A percentile compares a stretch with the other conserved stretches of the same genome.
These are phyloP conservation scores for Shinisaurus crocodilurus DNA, from an alignment of 2,113 vertebrate genomes.

Conservation along the genomic window DNA sequence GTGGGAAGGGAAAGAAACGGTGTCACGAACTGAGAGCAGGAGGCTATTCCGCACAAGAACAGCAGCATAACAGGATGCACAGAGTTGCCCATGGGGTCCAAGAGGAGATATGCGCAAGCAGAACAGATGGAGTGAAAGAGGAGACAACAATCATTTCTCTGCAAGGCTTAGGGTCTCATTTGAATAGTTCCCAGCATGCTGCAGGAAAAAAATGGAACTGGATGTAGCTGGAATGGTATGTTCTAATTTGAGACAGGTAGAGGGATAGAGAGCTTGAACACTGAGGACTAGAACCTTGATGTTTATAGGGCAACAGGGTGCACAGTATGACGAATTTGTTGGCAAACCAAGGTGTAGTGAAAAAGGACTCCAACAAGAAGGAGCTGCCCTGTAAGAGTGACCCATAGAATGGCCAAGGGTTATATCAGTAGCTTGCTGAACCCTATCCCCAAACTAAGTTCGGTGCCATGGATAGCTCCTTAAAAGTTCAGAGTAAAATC, in stretches of 20 bases:
- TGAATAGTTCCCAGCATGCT: not conserved
- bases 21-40: not conserved
- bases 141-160: not conserved
- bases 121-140: not conserved
- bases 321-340: too few species aligned
- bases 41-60: not conserved
- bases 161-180: not conserved
- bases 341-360: not conserved
- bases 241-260: too few species aligned
- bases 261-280: too few species aligned
- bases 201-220: not conserved
- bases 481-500: too few species aligned
- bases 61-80: not conserved
- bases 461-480: too few species aligned
- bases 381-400: not conserved
- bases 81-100: not conserved
- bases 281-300: not conserved
- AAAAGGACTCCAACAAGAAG: not conserved
- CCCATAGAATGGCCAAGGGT: not conserved
- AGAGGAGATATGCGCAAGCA: not conserved
- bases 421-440: rapidly evolving
- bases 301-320: not conserved
- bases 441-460: not conserved
- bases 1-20: not conserved
- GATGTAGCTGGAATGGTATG: not conserved